These are phyloP conservation scores for Calidris pugnax DNA, from an alignment of 2,113 vertebrate genomes.

Conservation along the genomic window DNA sequence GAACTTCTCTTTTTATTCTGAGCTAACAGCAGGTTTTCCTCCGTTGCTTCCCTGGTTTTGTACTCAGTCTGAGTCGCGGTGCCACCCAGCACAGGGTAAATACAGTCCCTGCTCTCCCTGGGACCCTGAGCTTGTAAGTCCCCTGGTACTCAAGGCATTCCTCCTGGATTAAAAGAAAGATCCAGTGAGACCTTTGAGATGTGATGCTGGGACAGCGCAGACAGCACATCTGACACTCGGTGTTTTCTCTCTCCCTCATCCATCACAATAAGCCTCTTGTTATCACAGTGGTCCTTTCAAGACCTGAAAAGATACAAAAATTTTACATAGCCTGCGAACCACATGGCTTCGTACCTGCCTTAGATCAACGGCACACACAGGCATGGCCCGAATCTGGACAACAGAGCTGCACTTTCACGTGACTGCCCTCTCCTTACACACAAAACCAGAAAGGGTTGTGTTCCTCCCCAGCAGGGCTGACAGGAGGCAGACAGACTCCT, in stretches of 20 bases:
- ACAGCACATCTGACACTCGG: neutral
- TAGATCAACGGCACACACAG: neutral
- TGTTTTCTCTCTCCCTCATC: neutral
- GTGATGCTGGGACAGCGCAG: neutral
- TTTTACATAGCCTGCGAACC: neutral
- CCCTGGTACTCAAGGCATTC: neutral
- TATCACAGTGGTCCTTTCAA: neutral
- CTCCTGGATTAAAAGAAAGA: neutral
- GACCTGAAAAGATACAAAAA: neutral
- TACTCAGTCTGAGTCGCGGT: neutral
- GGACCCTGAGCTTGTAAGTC: neutral
- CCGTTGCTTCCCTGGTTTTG: neutral
- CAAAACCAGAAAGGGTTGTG: neutral
- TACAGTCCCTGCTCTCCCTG: neutral
- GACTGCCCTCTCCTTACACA: neutral
- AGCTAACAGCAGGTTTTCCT: neutral
- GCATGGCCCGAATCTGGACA: neutral
- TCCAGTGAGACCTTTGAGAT: neutral
- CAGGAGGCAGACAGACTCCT: no score
- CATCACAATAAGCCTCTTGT: neutral
- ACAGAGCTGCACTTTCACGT: neutral
- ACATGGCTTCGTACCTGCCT: neutral
- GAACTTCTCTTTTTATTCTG: neutral
- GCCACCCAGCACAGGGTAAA: neutral
- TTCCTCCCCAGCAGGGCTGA: neutral